Evolutionary conservation across 1,140 invertebrate genomes (phyloP), one percentile per base, ranked within the genome.

Genomic region (Drosophila dunni): DNA sequence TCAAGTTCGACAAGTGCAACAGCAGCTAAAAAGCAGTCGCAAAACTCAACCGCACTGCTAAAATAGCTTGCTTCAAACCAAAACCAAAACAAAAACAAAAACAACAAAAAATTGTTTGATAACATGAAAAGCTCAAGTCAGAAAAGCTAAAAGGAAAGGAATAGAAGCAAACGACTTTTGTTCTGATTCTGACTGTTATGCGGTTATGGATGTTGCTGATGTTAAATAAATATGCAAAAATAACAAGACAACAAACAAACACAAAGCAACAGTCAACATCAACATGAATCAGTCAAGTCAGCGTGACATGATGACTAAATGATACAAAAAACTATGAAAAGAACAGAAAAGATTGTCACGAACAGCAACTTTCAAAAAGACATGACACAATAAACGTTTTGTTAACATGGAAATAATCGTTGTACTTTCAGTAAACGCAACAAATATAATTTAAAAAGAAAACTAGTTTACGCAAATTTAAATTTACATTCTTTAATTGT

Each of bases 181-280:
- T 44, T 50, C 10, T 24, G 79, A 71, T 75, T 86, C 7, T 24
- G 79, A 67, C 77, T 86, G 17, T 20, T 20, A 20, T 20, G 61
- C 40, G 72, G 56, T 72, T 68, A 48, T 54, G 65, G 50, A 50
- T 65, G 60, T 45, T 70, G 70, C 71, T 76, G 75, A 66, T 88
- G 86, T 70, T 83, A 83, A 88, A 76, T 77, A 88, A 88, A 86
- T 86, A 86, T 86, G 83, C 80, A 89, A 86, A 86, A 79, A 78
- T 67, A 86, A 67, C 76, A 71, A 79, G 75, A 73, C 60, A 76
- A 64, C 79, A 68, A 82, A 46, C 51, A 63, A 57, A 20, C 17
- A 20, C n/a, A 20, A 20, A 56, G 17, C 57, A 77, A 51, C 68
- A 62, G 13, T 54, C 57, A 77, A 51, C 68, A 62, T 17, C 60